Evolutionary conservation across 1,140 invertebrate species (phyloP).

Genomic region (Lasioglossum baleicum): DNA sequence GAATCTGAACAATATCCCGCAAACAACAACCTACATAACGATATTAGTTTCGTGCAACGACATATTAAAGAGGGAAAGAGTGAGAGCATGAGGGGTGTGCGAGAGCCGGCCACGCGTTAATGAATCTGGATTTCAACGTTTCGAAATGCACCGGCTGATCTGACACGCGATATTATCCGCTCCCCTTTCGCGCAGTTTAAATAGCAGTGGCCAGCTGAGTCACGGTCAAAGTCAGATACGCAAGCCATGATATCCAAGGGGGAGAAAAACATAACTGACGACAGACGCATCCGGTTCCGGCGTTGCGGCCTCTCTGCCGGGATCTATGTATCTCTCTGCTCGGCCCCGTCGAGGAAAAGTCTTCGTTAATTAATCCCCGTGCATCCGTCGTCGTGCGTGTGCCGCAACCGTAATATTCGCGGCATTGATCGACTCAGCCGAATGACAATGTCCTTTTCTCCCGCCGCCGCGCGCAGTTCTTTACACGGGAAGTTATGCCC

Average conservation of each 20-base stretch:
- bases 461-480: not conserved
- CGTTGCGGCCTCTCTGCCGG: conserved; percentile 6
- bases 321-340: not conserved
- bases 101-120: conserved; percentile 32
- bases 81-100: too few relatives aligned
- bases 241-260: conserved; percentile 55
- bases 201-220: conserved; percentile 69
- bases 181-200: conserved; percentile 49
- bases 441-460: conserved; percentile 47
- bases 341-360: conserved; percentile 30
- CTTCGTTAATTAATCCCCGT: conserved; percentile 69
- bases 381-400: conserved; percentile 15
- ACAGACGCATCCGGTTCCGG: conserved; percentile 75
- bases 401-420: conserved; percentile 4
- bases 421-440: conserved; percentile 12
- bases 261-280: conserved; percentile 68
- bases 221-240: conserved; percentile 74
- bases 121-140: conserved; percentile 51
- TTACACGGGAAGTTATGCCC: conserved; percentile 6
- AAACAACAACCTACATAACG: too few relatives aligned
- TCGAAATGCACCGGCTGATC: conserved; percentile 46
- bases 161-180: conserved; percentile 63
- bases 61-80: too few relatives aligned
- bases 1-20: too few relatives aligned
- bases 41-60: too few relatives aligned